Evolutionary conservation across 2,113 vertebrate genomes (phyloP), one percentile per base, ranked within the genome.

Genomic region (Puffinus mauretanicus): DNA sequence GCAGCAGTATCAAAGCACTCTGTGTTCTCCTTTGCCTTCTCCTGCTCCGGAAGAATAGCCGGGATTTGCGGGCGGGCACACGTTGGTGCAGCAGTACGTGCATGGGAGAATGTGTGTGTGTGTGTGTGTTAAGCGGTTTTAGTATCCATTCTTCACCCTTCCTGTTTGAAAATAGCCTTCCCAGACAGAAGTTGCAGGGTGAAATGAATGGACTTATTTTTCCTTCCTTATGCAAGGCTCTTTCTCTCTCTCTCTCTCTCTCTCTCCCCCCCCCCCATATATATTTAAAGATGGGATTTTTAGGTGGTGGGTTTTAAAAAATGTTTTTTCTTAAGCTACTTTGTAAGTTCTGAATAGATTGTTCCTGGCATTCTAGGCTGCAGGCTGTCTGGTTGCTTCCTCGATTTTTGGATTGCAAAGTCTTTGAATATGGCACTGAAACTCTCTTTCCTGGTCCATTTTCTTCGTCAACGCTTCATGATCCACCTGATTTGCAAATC

Each of bases 391-490:
- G 27, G 20, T 79, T 1, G 2, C 51, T 66, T 52, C 30, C 16
- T 12, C 2, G 0, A 1, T 32, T 62, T 71, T 52, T 18, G 34
- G 14, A 4, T 40, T 25, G 14, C 22, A 7, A 19, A 7, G 29
- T 66, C 16, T 75, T 82, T 18, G 75, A 62, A 26, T 3, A 0
- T 6, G 52, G 22, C 38, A 40, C 29, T 22, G n/a, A 30, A 69
- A 25, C 13, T 36, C 3, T 57, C 58, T 67, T 75, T 52, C 34
- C 19, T 52, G 8, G 30, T 61, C 15, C 16, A 5, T 82, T 77
- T 73, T 42, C 29, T 65, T 86, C n/a, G 29, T 44, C 3, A 6
- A 3, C 0, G 1, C 9, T 71, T 78, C 1, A 0, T 11, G 13
- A 64, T 40, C 42, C 9, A 25, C 42, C 32, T 44, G 1, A 1